Conservation (phyloP, 2,113 vertebrate species). For the Lathamus discolor region DNA sequence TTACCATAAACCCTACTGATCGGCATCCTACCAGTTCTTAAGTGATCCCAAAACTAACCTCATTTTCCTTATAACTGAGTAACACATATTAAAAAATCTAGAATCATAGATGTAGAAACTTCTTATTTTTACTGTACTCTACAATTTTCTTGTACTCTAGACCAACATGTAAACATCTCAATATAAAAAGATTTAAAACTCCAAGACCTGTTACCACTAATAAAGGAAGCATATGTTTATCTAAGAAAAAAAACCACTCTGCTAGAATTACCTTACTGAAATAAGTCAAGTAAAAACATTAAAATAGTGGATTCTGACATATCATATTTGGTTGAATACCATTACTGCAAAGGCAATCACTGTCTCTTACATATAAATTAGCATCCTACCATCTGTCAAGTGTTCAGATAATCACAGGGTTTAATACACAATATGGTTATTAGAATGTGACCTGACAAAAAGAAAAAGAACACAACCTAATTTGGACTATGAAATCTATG, state of each 20-base stretch:
- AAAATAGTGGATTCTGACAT: constrained; percentile 75
- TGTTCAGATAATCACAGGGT: constrained; percentile 80
- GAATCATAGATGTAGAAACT: not conserved
- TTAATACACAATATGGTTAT: constrained; percentile 82
- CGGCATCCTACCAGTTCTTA: not conserved
- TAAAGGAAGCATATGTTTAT: constrained; percentile 63
- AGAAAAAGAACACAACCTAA: constrained; percentile 79
- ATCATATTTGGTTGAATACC: constrained; percentile 74
- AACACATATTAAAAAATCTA: not conserved
- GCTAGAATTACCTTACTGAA: constrained; percentile 68
- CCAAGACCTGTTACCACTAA: not conserved
- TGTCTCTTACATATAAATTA: constrained; percentile 80
- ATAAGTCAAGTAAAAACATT: constrained; percentile 64
- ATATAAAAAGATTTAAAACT: not conserved
- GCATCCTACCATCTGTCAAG: constrained; percentile 84
- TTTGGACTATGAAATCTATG: constrained; percentile 79
- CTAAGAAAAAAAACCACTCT: constrained; percentile 22
- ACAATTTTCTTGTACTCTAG: not conserved
- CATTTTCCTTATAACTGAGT: not conserved
- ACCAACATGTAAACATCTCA: not conserved
- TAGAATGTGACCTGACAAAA: constrained; percentile 83
- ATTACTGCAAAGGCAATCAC: constrained; percentile 72
- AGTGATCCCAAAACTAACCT: not conserved
- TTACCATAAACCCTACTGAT: not conserved
- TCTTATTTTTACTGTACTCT: not conserved